Evolutionary conservation across 2,888 invertebrate species (phyloP), one percentile per base, ranked within the genome.

Genomic region (Chouioia cunea): DNA sequence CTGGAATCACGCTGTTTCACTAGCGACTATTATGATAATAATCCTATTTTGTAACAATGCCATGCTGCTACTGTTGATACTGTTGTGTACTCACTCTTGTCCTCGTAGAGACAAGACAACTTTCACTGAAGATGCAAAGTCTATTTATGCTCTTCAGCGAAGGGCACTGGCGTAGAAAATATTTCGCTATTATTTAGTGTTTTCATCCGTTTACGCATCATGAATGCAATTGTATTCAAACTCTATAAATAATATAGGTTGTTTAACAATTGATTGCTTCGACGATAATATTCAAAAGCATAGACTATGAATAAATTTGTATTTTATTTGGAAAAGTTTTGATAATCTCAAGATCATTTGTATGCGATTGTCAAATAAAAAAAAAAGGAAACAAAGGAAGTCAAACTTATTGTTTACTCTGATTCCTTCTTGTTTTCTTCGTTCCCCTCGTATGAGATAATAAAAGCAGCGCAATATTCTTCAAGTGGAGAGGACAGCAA

Each of bases 11-110:
- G 50, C 64, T 59, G 63, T 69, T 58, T 69, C 63, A 56, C 63
- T 53, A n/a, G 64, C 64, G 65, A 69, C 70, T 65, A 71, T 74
- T 76, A 73, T 73, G 67, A 76, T 75, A 69, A 75, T 76, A 77
- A 77, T 77, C 76, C 74, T 72, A 76, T 77, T n/a, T 76, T 75
- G 76, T 59, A 73, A 75, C 70, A 75, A 75, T 73, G 74, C 71
- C 53, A 63, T 62, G 58, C 63, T 46, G 66, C 64, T 52, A 43
- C 22, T 22, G 53, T 20, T 14, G 53, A 20, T 16, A n/a, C 23
- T 22, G 16, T 18, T 20, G 58, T 20, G 27, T 27, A 56, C 27
- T 16, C 56, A 56, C 56, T 56, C 36, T 16, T 16, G 27, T 27
- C 27, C 27, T 27, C 27, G 27, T 6, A 6, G 27, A 27, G 27